A percentile compares a stretch with the other conserved stretches of the same genome.
Evolutionary conservation across 2,888 invertebrate genomes (phyloP).

Genomic region (Muscina levida): DNA sequence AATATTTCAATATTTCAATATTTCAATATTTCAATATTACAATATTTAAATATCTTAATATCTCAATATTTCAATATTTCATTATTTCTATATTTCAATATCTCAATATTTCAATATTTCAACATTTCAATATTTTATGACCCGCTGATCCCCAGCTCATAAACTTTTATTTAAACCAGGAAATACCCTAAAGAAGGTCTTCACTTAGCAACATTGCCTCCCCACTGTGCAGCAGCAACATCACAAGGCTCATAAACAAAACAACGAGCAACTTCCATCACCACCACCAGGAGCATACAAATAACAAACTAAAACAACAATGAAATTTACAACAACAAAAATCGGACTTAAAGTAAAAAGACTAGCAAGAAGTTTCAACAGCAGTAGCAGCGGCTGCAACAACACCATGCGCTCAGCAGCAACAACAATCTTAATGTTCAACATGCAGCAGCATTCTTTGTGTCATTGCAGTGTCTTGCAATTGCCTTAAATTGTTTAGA

Average conservation of each 20-base stretch:
- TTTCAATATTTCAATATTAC: too few species aligned
- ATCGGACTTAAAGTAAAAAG: slow-evolving; percentile 53
- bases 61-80: too few species aligned
- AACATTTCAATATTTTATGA: too few species aligned
- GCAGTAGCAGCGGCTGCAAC: slow-evolving; percentile 38
- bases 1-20: too few species aligned
- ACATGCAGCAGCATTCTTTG: slow-evolving; percentile 63
- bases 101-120: too few species aligned
- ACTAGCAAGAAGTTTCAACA: slow-evolving; percentile 38
- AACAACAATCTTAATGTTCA: slow-evolving; percentile 53
- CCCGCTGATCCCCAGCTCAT: too few species aligned
- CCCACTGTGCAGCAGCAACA: slow-evolving; percentile 6
- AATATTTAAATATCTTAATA: too few species aligned
- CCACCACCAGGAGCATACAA: slow-evolving; percentile 53
- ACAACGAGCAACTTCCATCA: slow-evolving; percentile 39
- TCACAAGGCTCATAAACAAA: slow-evolving; percentile 61
- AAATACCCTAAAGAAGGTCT: too few species aligned
- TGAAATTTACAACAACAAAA: slow-evolving; percentile 41
- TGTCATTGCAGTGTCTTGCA: slow-evolving; percentile 65
- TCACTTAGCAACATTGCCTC: too few species aligned
- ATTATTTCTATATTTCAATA: too few species aligned
- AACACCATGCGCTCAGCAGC: background rate
- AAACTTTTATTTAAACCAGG: too few species aligned
- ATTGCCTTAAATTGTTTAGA: slow-evolving; percentile 63
- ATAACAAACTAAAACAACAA: slow-evolving; percentile 17